Evolutionary conservation across 2,888 invertebrate genomes (phyloP), one percentile per base, ranked within the genome.

Genomic region (Sarcophaga carnaria): DNA sequence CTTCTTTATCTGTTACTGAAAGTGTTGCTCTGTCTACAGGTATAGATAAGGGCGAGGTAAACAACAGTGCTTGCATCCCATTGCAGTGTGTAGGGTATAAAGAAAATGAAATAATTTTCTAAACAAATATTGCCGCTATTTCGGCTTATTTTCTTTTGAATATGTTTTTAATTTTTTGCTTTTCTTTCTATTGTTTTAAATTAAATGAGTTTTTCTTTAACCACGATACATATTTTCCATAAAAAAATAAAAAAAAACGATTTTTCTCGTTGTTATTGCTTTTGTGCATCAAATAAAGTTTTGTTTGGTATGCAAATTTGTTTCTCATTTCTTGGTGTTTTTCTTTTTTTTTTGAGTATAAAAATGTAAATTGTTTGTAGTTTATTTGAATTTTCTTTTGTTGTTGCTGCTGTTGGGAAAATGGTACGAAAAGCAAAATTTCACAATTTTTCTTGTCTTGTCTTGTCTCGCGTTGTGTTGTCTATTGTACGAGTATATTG

Each of bases 291-390:
- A 62, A 62, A 22, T 62, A 17, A 66, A 64, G 20, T 72, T 37
- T 71, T 72, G 72, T 83, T 83, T 75, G 59, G 5, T 74, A 78
- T 85, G 78, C 64, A 82, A 85, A 81, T 85, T 82, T 27, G 59
- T 77, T 74, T 84, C 54, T 54, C 10, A 2, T 37, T 54, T 54
- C 17, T 54, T 54, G 17, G 0, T 54, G 10, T 66, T 66, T 66
- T 27, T 20, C 5, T 54, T 49, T 14, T 49, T 49, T 49, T 14
- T 14, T 14, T 4, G 1, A 17, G 10, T 37, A 74, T 69, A 77
- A 74, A 85, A 77, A 85, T 78, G 81, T 60, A 81, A 85, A 85
- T 81, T 83, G 47, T 77, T 83, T 71, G 37, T 54, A 54, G 12
- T 54, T 71, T 64, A 27, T 62, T 66, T 59, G 4, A 47, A 64